A percentile compares a stretch with the other conserved stretches of the same genome.
phyloP scores from a whole-genome alignment of 2,113 vertebrate species.

The Corythoichthys intestinalis region DNA sequence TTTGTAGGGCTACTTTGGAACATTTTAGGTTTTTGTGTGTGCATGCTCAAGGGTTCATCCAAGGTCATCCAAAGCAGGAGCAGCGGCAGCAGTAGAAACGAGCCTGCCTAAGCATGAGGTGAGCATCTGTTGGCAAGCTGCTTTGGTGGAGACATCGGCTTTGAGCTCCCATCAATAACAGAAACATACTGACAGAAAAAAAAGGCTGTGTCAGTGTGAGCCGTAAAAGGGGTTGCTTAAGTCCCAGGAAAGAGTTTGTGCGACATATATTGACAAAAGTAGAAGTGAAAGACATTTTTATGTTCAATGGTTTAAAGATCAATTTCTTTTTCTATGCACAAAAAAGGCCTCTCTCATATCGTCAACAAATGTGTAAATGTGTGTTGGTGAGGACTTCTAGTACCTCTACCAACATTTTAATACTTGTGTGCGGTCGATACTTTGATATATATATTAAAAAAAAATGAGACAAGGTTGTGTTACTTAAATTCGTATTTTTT shows the following conservation, averaged over 20 bases:
- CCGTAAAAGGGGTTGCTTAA: slow-evolving; percentile 16
- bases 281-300: slow-evolving; percentile 12
- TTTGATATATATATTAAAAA: too few species aligned
- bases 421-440: too few species aligned
- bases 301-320: background rate
- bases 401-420: too few species aligned
- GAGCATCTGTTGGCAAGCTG: slow-evolving; percentile 42
- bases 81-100: slow-evolving; percentile 18
- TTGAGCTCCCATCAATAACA: slow-evolving; percentile 56
- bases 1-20: slow-evolving; percentile 23
- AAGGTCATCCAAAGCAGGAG: slow-evolving; percentile 48
- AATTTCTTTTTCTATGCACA: background rate
- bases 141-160: slow-evolving; percentile 44
- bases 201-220: slow-evolving; percentile 43
- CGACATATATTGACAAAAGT: slow-evolving; percentile 1
- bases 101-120: slow-evolving; percentile 38
- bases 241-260: slow-evolving; percentile 35
- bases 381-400: too few species aligned
- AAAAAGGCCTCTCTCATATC: background rate
- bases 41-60: slow-evolving; percentile 19
- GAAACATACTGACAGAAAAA: slow-evolving; percentile 33
- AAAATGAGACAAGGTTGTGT: too few species aligned
- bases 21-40: slow-evolving; percentile 32
- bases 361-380: too few species aligned
- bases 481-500: too few species aligned